These are phyloP conservation scores for Trachurus trachurus DNA, from an alignment of 2,797 vertebrate species.

Conservation along the genomic window DNA sequence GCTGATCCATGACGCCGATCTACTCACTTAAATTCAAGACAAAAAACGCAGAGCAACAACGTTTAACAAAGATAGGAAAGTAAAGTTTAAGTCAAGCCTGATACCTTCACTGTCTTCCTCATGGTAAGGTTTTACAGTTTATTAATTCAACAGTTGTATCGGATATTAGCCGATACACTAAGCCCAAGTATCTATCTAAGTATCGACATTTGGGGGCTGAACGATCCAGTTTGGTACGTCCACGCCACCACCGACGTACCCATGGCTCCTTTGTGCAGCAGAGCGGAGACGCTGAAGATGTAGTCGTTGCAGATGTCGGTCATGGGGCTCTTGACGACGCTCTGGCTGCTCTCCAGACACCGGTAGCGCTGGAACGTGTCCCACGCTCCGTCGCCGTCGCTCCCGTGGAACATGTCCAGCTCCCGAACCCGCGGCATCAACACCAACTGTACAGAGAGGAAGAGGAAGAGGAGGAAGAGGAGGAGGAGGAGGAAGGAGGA, in stretches of 20 bases:
- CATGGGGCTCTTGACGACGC: conserved; percentile 94
- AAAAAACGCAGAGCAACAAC: too few relatives aligned
- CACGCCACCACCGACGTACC: conserved; percentile 73
- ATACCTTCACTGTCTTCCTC: too few relatives aligned
- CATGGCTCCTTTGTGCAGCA: conserved; percentile 93
- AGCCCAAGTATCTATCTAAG: too few relatives aligned
- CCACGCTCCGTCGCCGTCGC: conserved; percentile 89
- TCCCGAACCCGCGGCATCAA: conserved; percentile 94
- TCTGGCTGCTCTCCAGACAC: conserved; percentile 96
- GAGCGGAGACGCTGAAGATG: conserved; percentile 95
- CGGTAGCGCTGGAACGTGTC: conserved; percentile 97
- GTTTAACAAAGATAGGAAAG: too few relatives aligned
- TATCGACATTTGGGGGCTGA: too few relatives aligned
- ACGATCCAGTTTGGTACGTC: too few relatives aligned
- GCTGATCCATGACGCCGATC: too few relatives aligned
- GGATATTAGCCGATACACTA: too few relatives aligned
- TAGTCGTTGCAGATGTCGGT: conserved; percentile 94
- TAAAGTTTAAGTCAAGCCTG: too few relatives aligned
- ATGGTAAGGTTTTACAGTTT: too few relatives aligned
- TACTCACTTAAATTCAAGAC: too few relatives aligned
- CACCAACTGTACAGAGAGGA: conserved; percentile 86
- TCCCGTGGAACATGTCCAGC: conserved; percentile 92
- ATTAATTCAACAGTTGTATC: too few relatives aligned
- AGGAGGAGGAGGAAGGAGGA: neutral
- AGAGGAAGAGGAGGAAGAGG: neutral